Evolutionary conservation across 2,113 vertebrate species (phyloP).

Genomic region (Nyctereutes procyonoides): DNA sequence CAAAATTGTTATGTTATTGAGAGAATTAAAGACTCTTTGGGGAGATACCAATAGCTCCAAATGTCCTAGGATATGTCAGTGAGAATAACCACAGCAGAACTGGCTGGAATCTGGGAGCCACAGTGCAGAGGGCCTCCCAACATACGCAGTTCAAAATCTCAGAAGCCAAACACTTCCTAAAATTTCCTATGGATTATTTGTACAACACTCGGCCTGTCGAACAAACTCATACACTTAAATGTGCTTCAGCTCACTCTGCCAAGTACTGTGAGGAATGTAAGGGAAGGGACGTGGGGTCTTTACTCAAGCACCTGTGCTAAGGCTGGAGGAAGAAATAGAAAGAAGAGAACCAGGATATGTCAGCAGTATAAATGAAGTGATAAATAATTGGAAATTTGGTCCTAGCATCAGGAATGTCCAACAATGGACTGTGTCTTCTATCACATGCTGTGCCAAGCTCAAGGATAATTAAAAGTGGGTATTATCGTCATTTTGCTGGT

Average conservation of each 20-base stretch:
- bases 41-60: too few relatives aligned
- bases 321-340: neutral
- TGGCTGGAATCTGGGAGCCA: too few relatives aligned
- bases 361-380: too few relatives aligned
- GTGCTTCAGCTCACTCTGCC: fast-evolving
- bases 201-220: fast-evolving
- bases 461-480: neutral
- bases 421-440: neutral
- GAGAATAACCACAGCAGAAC: fast-evolving
- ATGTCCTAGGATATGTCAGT: too few relatives aligned
- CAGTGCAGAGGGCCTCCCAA: fast-evolving
- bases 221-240: neutral
- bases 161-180: neutral
- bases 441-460: neutral
- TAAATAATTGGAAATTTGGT: neutral
- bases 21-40: neutral
- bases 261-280: fast-evolving
- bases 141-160: neutral
- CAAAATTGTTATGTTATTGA: too few relatives aligned
- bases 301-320: too few relatives aligned
- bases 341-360: neutral
- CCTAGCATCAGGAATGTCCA: too few relatives aligned
- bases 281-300: fast-evolving
- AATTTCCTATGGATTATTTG: too few relatives aligned
- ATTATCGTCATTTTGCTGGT: neutral